phyloP scores from a whole-genome alignment of 1,140 invertebrate species.

The Pseudomyrmex cubaensis region DNA sequence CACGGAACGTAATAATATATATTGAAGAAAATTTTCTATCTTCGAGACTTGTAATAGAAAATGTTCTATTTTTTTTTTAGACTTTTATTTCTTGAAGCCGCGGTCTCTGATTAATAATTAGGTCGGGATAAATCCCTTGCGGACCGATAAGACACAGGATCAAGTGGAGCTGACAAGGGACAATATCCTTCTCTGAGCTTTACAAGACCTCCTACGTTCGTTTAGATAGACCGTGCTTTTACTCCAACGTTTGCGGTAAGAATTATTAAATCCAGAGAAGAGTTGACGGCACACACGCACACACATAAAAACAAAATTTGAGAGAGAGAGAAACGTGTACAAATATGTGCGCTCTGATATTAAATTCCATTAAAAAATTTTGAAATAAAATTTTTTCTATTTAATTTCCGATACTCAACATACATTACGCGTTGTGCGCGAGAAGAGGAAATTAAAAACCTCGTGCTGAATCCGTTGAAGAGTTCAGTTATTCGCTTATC shows the following conservation, averaged over 20 bases:
- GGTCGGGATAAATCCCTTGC: constrained; percentile 27
- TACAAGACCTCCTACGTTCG: constrained; percentile 13
- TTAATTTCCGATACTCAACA: constrained; percentile 3
- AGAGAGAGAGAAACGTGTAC: not conserved
- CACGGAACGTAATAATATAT: not conserved
- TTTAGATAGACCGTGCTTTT: constrained; percentile 27
- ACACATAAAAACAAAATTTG: constrained; percentile 1
- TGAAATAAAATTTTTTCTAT: constrained; percentile 38
- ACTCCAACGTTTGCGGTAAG: constrained; percentile 16
- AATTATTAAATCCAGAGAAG: constrained; percentile 33
- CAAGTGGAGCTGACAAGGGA: constrained; percentile 24
- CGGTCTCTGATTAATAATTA: constrained; percentile 40
- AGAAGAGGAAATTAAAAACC: not conserved
- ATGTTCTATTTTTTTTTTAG: constrained; percentile 5
- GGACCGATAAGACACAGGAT: constrained; percentile 39
- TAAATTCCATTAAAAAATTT: constrained; percentile 29
- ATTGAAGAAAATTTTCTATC: not conserved
- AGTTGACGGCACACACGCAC: not conserved
- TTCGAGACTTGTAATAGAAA: not conserved
- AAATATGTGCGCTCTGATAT: not conserved
- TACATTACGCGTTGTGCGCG: not conserved
- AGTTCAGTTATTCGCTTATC: too few relatives aligned
- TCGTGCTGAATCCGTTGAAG: too few relatives aligned
- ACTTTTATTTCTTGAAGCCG: constrained; percentile 15
- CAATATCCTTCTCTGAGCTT: constrained; percentile 37